Conservation (phyloP, 1,140 invertebrate genomes). For the Trichonephila inaurata region DNA sequence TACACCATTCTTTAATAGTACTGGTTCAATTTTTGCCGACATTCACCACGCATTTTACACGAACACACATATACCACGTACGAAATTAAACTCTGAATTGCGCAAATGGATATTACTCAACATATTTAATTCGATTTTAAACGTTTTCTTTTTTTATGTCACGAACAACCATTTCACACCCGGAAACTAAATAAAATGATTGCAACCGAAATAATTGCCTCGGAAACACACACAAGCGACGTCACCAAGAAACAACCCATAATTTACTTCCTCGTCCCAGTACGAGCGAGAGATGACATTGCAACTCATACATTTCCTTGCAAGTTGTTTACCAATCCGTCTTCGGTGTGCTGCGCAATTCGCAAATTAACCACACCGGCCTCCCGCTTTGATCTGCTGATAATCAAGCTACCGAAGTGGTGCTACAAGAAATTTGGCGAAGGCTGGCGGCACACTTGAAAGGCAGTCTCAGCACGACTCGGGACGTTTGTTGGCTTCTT, state of each 20-base stretch:
- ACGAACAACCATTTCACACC: too few relatives aligned
- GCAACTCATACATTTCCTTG: not conserved
- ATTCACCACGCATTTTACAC: too few relatives aligned
- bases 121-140: too few relatives aligned
- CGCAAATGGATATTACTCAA: too few relatives aligned
- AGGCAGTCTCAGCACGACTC: slow-evolving; percentile 15
- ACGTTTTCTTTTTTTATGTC: too few relatives aligned
- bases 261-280: not conserved
- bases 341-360: not conserved
- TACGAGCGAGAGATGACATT: not conserved
- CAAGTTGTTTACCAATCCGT: slow-evolving; percentile 9
- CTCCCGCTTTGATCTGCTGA: slow-evolving; percentile 39
- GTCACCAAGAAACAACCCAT: not conserved
- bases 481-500: not conserved
- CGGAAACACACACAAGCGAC: too few relatives aligned
- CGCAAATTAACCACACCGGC: slow-evolving; percentile 24
- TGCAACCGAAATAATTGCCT: too few relatives aligned
- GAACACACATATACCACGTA: too few relatives aligned
- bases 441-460: not conserved
- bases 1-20: too few relatives aligned
- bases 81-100: too few relatives aligned
- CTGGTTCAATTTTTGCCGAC: too few relatives aligned
- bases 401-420: slow-evolving; percentile 43
- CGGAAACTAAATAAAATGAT: too few relatives aligned
- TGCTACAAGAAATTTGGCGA: not conserved